These are phyloP conservation scores for Catharus ustulatus DNA, from an alignment of 2,797 vertebrate species.

Conservation along the genomic window DNA sequence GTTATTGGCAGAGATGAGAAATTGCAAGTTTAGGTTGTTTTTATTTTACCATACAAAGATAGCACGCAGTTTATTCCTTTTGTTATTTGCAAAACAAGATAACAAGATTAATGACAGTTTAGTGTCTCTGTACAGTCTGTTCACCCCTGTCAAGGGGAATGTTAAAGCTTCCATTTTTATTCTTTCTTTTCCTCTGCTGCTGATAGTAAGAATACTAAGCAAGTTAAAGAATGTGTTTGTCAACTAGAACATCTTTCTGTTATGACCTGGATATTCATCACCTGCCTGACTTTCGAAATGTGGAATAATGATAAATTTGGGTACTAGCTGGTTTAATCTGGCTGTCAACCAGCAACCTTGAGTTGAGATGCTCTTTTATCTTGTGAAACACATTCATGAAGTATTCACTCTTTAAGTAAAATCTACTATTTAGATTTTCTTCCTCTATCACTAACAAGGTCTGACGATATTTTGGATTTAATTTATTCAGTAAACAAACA, in stretches of 20 bases:
- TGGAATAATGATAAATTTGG: neutral
- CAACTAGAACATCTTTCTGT: neutral
- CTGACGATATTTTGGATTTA: neutral
- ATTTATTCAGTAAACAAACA: slow-evolving; percentile 66
- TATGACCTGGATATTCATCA: neutral
- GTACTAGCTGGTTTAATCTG: neutral
- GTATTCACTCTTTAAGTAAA: neutral
- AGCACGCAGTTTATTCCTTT: neutral
- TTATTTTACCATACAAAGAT: neutral
- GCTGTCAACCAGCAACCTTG: neutral
- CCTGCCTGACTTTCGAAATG: neutral
- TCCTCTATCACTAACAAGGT: neutral
- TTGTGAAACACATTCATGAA: neutral
- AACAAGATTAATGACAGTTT: neutral
- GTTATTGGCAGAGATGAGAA: neutral
- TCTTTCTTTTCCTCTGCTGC: neutral
- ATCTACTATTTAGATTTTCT: neutral
- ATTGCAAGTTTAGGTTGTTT: neutral
- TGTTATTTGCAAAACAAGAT: neutral
- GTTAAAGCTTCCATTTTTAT: neutral
- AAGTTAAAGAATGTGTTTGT: neutral
- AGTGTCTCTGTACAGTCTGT: neutral
- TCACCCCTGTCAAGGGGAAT: neutral
- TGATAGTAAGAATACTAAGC: neutral
- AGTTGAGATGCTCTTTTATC: neutral